Evolutionary conservation across 2,113 vertebrate genomes (phyloP).

Genomic region (Alosa alosa): DNA sequence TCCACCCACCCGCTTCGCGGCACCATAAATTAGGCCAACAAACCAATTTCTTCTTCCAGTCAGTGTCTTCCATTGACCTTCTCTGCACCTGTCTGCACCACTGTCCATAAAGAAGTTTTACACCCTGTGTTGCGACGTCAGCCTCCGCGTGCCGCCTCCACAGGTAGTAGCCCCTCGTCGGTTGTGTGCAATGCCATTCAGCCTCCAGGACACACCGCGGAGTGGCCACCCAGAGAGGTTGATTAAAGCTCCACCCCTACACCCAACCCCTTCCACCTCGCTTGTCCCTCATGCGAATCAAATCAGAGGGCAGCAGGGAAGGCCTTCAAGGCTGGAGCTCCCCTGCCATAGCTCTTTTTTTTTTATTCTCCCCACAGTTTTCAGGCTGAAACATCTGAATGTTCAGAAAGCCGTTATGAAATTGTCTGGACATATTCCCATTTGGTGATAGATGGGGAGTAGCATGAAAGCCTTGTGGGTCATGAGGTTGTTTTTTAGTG

Average conservation of each 20-base stretch:
- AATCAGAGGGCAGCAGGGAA: neutral
- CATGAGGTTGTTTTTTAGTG: conserved; percentile 14
- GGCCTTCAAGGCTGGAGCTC: neutral
- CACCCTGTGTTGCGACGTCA: neutral
- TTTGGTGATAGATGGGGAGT: conserved; percentile 38
- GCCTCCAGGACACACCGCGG: neutral
- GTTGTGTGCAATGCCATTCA: neutral
- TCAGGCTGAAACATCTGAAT: conserved; percentile 16
- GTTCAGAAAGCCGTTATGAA: conserved; percentile 36
- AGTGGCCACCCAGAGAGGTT: neutral
- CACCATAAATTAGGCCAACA: conserved; percentile 45
- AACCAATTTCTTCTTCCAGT: conserved; percentile 41
- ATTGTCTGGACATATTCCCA: conserved; percentile 38
- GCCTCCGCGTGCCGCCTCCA: neutral
- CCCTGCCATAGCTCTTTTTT: neutral
- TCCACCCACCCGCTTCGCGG: neutral
- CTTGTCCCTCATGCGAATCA: neutral
- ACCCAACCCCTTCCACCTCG: neutral
- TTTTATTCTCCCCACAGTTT: neutral
- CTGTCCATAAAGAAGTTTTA: conserved; percentile 43
- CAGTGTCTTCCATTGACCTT: conserved; percentile 47
- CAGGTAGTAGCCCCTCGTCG: neutral
- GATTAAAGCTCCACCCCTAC: neutral
- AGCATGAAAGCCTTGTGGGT: conserved; percentile 39
- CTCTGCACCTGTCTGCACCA: conserved; percentile 34